Percentiles rank a stretch among this genome's conserved stretches.
These are phyloP conservation scores for Zhuqinia jingwanae DNA, from an alignment of 2,888 invertebrate species.

Conservation along the genomic window DNA sequence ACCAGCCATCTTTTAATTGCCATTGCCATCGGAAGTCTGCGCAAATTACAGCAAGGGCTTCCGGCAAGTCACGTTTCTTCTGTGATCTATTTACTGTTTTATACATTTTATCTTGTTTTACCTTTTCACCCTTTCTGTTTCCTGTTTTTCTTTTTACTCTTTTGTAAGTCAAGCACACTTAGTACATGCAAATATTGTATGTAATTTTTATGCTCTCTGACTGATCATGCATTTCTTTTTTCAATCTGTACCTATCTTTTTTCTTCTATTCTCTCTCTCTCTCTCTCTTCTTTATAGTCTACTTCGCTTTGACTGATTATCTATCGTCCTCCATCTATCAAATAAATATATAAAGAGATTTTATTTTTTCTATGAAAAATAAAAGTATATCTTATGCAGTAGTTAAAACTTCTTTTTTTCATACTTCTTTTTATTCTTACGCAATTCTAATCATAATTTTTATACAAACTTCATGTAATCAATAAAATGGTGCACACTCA, in stretches of 20 bases:
- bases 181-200: background rate
- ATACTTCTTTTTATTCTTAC: background rate
- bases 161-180: background rate
- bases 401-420: background rate
- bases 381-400: background rate
- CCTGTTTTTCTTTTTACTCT: constrained; percentile 6
- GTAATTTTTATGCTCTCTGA: background rate
- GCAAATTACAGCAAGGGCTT: constrained; percentile 7
- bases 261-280: background rate
- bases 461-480: background rate
- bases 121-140: constrained; percentile 7
- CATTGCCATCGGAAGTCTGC: constrained; percentile 47
- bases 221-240: constrained; percentile 18
- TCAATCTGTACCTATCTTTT: background rate
- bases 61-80: constrained; percentile 50
- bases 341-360: background rate
- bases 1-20: constrained; percentile 58
- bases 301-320: background rate
- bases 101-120: constrained; percentile 24
- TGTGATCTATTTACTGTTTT: constrained; percentile 41
- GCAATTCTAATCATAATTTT: background rate
- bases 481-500: too few species aligned
- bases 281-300: background rate
- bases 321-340: background rate
- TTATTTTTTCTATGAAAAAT: constrained; percentile 32